phyloP scores from a whole-genome alignment of 2,113 vertebrate genomes.

The Equus przewalskii region DNA sequence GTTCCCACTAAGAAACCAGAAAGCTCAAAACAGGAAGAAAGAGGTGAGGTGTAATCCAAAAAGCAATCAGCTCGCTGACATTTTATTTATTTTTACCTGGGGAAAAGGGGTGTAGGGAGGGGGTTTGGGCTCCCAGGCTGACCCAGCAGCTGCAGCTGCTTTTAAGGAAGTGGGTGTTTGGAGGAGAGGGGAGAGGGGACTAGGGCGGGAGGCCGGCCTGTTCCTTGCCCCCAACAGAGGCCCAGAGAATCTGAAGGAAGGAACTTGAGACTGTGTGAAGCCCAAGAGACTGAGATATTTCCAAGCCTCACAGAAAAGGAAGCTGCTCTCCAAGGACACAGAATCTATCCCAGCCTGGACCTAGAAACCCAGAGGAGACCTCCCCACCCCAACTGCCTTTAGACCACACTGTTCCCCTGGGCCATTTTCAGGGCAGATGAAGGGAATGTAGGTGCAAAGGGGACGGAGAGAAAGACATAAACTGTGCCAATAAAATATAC shows the following conservation, averaged over 20 bases:
- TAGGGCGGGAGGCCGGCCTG: neutral
- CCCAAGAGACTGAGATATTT: constrained; percentile 61
- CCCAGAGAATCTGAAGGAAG: constrained; percentile 64
- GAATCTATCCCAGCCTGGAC: constrained; percentile 31
- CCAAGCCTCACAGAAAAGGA: constrained; percentile 40
- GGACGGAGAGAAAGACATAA: neutral
- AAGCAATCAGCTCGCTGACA: constrained; percentile 77
- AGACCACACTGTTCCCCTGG: neutral
- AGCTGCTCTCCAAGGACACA: constrained; percentile 22
- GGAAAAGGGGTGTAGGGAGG: constrained; percentile 42
- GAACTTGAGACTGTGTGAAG: constrained; percentile 68
- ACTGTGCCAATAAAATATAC: constrained; percentile 27
- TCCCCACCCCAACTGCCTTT: neutral
- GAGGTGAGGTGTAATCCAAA: constrained; percentile 77
- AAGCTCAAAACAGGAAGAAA: constrained; percentile 81
- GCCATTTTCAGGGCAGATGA: neutral
- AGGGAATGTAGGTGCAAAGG: neutral
- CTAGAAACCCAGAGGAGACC: neutral
- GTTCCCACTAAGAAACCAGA: constrained; percentile 75
- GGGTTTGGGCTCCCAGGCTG: constrained; percentile 14
- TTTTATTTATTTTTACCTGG: constrained; percentile 82
- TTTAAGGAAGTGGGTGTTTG: constrained; percentile 57
- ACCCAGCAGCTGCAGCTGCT: constrained; percentile 72
- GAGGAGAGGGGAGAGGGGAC: neutral
- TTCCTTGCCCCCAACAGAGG: constrained; percentile 30